Percentiles rank a stretch among this genome's conserved stretches.
Conservation (phyloP, 2,797 vertebrate genomes). For the Ispidina picta region DNA sequence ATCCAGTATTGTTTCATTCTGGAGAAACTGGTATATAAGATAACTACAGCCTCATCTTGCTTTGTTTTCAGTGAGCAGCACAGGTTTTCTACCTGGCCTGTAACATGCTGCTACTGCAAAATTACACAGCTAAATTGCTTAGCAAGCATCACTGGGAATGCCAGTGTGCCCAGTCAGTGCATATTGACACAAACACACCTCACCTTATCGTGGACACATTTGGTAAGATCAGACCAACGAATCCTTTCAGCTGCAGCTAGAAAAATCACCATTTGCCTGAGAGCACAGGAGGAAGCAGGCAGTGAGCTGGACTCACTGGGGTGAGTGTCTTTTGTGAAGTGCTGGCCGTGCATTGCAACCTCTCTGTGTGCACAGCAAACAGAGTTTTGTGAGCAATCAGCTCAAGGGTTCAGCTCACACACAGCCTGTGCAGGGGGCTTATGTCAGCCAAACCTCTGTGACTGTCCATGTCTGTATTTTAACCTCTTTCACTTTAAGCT, state of each 20-base stretch:
- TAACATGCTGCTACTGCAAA: not conserved
- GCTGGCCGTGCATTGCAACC: rapidly evolving
- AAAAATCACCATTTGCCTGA: not conserved
- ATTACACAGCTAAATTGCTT: not conserved
- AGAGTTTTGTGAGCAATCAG: not conserved
- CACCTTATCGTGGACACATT: not conserved
- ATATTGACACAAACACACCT: not conserved
- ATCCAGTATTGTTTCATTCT: not conserved
- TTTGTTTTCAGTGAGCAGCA: not conserved
- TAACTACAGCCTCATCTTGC: not conserved
- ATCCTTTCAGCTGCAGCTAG: not conserved
- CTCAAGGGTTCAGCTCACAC: not conserved
- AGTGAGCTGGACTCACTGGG: not conserved
- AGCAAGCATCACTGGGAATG: not conserved
- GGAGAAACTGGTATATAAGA: conserved; percentile 5
- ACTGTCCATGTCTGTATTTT: not conserved
- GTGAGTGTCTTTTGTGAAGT: not conserved
- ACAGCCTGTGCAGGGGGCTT: rapidly evolving
- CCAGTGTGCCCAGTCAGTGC: not conserved
- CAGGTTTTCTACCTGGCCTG: not conserved
- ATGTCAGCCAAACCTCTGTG: not conserved
- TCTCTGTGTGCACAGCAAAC: rapidly evolving
- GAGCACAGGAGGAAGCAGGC: not conserved
- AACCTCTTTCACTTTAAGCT: conserved; percentile 5
- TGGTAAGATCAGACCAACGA: not conserved